Base-by-base conservation (phyloP, 2,888 invertebrate species). In the Orchesella flavescens region DNA sequence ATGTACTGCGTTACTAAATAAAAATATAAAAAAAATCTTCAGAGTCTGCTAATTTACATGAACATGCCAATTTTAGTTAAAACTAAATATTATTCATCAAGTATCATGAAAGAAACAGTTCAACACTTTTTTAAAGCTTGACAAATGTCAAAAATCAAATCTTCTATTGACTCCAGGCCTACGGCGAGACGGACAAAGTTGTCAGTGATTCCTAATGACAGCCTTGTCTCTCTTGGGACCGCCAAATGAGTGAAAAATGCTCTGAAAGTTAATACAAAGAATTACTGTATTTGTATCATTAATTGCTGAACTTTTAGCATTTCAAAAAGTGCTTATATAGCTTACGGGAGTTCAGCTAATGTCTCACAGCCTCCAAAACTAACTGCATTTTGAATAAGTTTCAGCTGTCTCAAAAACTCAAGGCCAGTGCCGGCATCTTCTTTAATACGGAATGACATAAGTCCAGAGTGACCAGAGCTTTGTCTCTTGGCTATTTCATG, bases 281-380 rank as follows among this genome's bases (percentile, higher is more conserved):
- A n/a, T n/a, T n/a, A n/a, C n/a, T n/a, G n/a, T n/a, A n/a, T n/a
- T n/a, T n/a, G n/a, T n/a, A n/a, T n/a, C n/a, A n/a, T n/a, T n/a
- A n/a, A n/a, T n/a, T n/a, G n/a, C n/a, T n/a, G n/a, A n/a, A n/a
- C n/a, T n/a, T n/a, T n/a, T n/a, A n/a, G n/a, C n/a, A n/a, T n/a
- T n/a, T n/a, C n/a, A n/a, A n/a, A n/a, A n/a, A n/a, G n/a, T 7
- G 19, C 10, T 53, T 24, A 13, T 15, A 44, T 34, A 7, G 86
- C 88, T 88, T 88, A 89, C 89, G 92, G 92, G 65, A 92, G 90
- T 87, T 92, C 91, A 13, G 91, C 91, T 68, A 93, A 89, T 76
- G 91, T 91, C 87, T 92, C 92, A 79, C 91, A 91, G 9, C 92
- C 92, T 55, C 93, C 93, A 59, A 93, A 89, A 66, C 91, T 92